phyloP scores from a whole-genome alignment of 2,113 vertebrate species.

The Cyrtonyx montezumae region DNA sequence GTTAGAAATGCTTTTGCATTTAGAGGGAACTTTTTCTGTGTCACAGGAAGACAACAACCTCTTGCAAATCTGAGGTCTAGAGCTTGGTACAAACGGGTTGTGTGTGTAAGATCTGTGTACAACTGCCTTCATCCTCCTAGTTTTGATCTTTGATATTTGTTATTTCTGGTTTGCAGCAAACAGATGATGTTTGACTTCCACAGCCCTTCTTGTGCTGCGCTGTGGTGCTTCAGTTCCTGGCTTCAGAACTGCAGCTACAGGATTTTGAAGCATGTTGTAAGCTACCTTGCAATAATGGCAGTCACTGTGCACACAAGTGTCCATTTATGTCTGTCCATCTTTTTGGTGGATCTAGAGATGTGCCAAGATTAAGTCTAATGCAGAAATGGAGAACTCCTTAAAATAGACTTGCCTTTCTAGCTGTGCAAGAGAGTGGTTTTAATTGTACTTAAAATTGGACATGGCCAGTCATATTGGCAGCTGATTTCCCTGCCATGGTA shows the following conservation, averaged over 20 bases:
- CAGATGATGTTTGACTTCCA: neutral
- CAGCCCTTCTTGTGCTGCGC: neutral
- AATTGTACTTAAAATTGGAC: neutral
- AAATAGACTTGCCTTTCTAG: neutral
- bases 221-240: neutral
- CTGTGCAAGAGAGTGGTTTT: neutral
- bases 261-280: neutral
- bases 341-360: neutral
- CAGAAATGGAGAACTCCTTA: neutral
- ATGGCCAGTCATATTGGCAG: neutral
- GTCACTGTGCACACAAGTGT: neutral
- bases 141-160: neutral
- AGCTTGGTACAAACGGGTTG: neutral
- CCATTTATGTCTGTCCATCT: neutral
- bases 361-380: neutral
- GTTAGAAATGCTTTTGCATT: neutral
- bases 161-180: neutral
- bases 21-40: neutral
- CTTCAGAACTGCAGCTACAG: neutral
- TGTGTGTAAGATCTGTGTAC: neutral
- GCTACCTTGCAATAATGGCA: fast-evolving
- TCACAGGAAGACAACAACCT: neutral
- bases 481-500: neutral
- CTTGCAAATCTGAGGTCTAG: neutral
- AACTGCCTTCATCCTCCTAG: neutral